Evolutionary conservation across 2,888 invertebrate species (phyloP), one percentile per base, ranked within the genome.

Genomic region (Allygus modestus): DNA sequence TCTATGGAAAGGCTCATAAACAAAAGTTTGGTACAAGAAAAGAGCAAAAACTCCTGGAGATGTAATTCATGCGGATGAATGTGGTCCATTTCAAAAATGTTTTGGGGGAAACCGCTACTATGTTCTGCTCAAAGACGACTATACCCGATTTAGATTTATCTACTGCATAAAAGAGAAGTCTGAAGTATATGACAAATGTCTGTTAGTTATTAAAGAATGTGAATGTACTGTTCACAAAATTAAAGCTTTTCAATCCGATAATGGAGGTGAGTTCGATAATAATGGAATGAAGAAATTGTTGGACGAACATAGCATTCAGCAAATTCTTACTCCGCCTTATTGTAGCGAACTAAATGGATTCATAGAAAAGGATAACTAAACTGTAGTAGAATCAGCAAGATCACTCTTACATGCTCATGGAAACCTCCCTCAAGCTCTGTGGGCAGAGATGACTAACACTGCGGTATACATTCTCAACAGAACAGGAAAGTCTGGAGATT

Each of bases 391-490:
- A 73, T 41, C 43, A 33, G 73, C 73, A 23, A 73, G 23, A 20
- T 37, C 73, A 12, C 12, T 73, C 1, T 43, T 73, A 12, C 73
- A 73, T 73, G 73, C 73, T 41, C 73, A 41, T 28, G 43, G 73
- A 33, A 73, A 43, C 73, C 28, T 73, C 4, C 41, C 73, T n/a
- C 43, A 83, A 51, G 12, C 11, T 17, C 43, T 54, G 28, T 73
- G 83, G 83, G 73, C 33, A 28, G 83, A 83, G 41, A 51, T 71
- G 46, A 71, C 26, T 0, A 73, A 54, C 41, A 31, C 73, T 46
- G 73, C 83, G 28, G 83, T 73, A 17, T 83, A 51, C 51, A n/a
- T 73, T 73, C 31, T 83, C 31, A 83, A 83, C 23, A 83, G 51
- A 46, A 73, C 33, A 17, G 20, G 28, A 1, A 46, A 54, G 11